Evolutionary conservation across 2,797 vertebrate genomes (phyloP).

Genomic region (Phoebastria nigripes): DNA sequence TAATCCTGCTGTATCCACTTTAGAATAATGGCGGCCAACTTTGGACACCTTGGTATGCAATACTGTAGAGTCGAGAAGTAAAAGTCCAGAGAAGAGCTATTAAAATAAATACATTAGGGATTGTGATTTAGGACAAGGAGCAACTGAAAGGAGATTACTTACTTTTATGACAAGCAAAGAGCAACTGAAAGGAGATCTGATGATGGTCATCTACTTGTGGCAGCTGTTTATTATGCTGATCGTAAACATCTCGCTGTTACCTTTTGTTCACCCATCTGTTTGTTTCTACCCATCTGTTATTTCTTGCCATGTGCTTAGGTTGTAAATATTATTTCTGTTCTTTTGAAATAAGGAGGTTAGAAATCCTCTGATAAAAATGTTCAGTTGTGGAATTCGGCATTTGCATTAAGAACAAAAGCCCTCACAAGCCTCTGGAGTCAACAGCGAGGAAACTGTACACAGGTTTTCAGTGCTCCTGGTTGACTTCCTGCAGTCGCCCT

Average conservation of each 20-base stretch:
- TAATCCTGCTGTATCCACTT: not conserved
- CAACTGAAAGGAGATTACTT: not conserved
- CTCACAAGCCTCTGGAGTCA: not conserved
- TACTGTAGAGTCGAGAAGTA: not conserved
- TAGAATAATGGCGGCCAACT: not conserved
- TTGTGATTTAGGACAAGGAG: not conserved
- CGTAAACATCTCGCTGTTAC: not conserved
- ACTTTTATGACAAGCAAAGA: not conserved
- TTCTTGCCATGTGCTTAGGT: not conserved
- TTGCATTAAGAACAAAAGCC: not conserved
- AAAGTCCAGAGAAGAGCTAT: not conserved
- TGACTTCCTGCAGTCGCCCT: not conserved
- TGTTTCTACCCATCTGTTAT: slow-evolving; percentile 29
- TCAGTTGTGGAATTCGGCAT: not conserved
- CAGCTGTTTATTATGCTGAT: slow-evolving; percentile 34
- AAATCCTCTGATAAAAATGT: not conserved
- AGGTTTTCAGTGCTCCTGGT: not conserved
- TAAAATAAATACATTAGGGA: not conserved
- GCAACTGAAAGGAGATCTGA: not conserved
- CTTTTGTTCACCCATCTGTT: slow-evolving; percentile 42
- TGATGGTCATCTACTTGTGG: slow-evolving; percentile 7
- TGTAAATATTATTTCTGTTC: not conserved
- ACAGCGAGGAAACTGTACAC: not conserved
- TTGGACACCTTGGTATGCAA: not conserved
- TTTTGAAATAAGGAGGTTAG: slow-evolving; percentile 6